Conservation (phyloP, 2,888 invertebrate genomes). For the Coenonympha glycerion region DNA sequence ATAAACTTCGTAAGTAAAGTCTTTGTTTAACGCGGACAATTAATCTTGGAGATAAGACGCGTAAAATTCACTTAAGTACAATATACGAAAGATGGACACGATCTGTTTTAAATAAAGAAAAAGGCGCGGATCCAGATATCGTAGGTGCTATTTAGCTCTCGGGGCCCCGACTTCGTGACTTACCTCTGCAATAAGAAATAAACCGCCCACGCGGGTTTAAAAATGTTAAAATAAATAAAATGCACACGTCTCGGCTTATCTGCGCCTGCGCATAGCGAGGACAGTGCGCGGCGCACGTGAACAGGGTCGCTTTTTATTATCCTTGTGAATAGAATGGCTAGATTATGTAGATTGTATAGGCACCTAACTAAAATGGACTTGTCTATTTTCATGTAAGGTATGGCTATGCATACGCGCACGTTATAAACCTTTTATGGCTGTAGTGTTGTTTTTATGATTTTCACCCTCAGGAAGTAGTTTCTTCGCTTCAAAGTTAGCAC, state of each 20-base stretch:
- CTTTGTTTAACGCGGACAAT: conserved; percentile 19
- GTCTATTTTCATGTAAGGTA: background rate
- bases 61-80: conserved; percentile 28
- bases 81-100: conserved; percentile 29
- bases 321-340: conserved; percentile 19
- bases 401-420: background rate
- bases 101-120: conserved; percentile 26
- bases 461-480: too few relatives aligned
- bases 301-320: conserved; percentile 24
- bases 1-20: too few relatives aligned
- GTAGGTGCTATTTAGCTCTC: conserved; percentile 72
- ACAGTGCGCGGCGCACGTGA: conserved; percentile 51
- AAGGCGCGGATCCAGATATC: conserved; percentile 29
- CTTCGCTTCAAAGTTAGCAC: too few relatives aligned
- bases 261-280: conserved; percentile 53
- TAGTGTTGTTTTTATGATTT: too few relatives aligned
- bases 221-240: conserved; percentile 76
- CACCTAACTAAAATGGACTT: background rate
- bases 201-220: conserved; percentile 56
- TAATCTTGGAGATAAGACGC: conserved; percentile 27
- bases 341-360: conserved; percentile 24
- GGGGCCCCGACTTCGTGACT: conserved; percentile 70
- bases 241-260: conserved; percentile 72
- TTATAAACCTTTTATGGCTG: too few relatives aligned
- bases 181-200: conserved; percentile 64